Percentiles rank a stretch among this genome's conserved stretches.
Conservation (phyloP, 1,140 invertebrate species). For the Bombus breviceps region DNA sequence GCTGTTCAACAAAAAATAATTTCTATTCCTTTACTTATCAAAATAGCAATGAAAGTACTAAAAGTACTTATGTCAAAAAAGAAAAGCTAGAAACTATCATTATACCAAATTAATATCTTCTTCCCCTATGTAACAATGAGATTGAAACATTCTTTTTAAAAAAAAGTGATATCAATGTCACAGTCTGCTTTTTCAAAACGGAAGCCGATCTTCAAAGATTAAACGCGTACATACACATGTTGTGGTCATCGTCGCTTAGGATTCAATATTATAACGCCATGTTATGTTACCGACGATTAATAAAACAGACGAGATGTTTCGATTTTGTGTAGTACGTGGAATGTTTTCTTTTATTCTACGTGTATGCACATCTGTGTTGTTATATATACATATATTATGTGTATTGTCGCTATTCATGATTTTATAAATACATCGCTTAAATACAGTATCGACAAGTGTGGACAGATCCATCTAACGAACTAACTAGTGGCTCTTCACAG, state of each 20-base stretch:
- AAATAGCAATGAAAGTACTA: not conserved
- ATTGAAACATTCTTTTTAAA: not conserved
- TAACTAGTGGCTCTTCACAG: constrained; percentile 72
- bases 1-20: not conserved
- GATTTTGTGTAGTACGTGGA: constrained; percentile 64
- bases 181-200: not conserved
- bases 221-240: not conserved
- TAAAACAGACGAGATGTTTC: not conserved
- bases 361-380: constrained; percentile 57
- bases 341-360: constrained; percentile 70
- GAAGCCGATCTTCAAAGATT: not conserved
- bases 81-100: not conserved
- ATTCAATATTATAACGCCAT: not conserved
- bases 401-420: constrained; percentile 53
- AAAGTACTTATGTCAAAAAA: not conserved
- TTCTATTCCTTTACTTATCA: not conserved
- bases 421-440: constrained; percentile 70
- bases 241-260: too few species aligned
- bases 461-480: constrained; percentile 1
- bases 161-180: not conserved
- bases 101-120: not conserved
- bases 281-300: not conserved
- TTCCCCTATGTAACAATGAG: too few species aligned
- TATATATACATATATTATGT: constrained; percentile 64
- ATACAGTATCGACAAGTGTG: constrained; percentile 68